A percentile compares a stretch with the other conserved stretches of the same genome.
phyloP scores from a whole-genome alignment of 2,797 vertebrate species.

The Diplodus puntazzo region DNA sequence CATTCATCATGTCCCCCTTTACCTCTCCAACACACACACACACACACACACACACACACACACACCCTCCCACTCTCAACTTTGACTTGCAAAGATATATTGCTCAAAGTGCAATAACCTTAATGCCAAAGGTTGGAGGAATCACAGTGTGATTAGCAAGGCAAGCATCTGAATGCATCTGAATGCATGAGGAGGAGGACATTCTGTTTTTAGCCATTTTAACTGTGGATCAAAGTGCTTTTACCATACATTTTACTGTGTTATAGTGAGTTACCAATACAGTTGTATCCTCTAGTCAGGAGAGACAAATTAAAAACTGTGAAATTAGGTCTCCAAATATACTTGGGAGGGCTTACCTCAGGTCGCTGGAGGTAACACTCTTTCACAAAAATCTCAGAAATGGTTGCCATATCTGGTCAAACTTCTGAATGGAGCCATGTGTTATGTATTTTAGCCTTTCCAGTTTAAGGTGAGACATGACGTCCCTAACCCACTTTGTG shows the following conservation, averaged over 20 bases:
- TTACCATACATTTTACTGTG: neutral
- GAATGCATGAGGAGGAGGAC: constrained; percentile 19
- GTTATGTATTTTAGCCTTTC: too few species aligned
- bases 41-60: neutral
- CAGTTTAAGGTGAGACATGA: too few species aligned
- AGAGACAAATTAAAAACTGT: too few species aligned
- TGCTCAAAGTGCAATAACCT: constrained; percentile 66
- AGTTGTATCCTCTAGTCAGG: neutral
- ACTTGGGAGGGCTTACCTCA: too few species aligned
- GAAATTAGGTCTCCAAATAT: too few species aligned
- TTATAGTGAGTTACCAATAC: neutral
- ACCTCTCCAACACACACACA: neutral
- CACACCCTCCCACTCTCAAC: constrained; percentile 12
- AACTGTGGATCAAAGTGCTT: constrained; percentile 9
- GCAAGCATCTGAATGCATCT: constrained; percentile 54
- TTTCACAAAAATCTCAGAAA: too few species aligned
- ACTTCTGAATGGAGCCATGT: too few species aligned
- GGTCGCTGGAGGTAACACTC: too few species aligned
- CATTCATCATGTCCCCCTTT: constrained; percentile 36
- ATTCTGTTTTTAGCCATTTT: constrained; percentile 23
- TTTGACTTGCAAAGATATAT: constrained; percentile 71
- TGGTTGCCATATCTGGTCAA: too few species aligned
- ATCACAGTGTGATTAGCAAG: constrained; percentile 70
- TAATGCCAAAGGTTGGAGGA: constrained; percentile 53
- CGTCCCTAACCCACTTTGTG: too few species aligned